phyloP scores from a whole-genome alignment of 2,888 invertebrate species.

The Helobdella robusta region DNA sequence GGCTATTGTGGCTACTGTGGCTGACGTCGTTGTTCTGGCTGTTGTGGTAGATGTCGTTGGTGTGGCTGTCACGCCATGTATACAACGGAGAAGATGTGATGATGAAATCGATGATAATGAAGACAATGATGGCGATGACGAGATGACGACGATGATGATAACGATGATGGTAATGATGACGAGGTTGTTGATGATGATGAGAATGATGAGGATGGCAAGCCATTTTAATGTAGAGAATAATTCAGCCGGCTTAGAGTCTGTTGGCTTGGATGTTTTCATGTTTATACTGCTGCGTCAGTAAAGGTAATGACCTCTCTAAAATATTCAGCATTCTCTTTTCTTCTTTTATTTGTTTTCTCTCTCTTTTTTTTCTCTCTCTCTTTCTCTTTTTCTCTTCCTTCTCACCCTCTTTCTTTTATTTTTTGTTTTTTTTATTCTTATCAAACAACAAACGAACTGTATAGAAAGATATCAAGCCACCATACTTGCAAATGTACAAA shows the following conservation, averaged over 20 bases:
- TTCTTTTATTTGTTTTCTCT: not conserved
- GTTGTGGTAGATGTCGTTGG: too few relatives aligned
- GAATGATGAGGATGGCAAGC: not conserved
- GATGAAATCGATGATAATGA: not conserved
- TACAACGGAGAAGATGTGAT: not conserved
- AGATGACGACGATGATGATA: conserved; percentile 19
- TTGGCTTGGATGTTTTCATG: too few relatives aligned
- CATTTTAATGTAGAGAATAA: not conserved
- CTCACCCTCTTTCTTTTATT: not conserved
- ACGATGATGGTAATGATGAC: conserved; percentile 14
- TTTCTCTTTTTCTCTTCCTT: not conserved
- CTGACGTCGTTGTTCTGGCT: too few relatives aligned
- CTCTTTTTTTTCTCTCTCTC: not conserved
- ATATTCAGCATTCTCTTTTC: too few relatives aligned
- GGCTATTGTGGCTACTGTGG: too few relatives aligned
- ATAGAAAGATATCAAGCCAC: not conserved
- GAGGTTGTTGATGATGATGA: not conserved
- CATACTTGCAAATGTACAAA: not conserved
- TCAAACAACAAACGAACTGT: not conserved
- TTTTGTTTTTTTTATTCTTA: not conserved
- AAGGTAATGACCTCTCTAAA: too few relatives aligned
- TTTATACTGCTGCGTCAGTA: too few relatives aligned
- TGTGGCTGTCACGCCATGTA: not conserved
- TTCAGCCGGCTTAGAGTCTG: too few relatives aligned
- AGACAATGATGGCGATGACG: conserved; percentile 6